Evolutionary conservation across 2,113 vertebrate species (phyloP), one percentile per base, ranked within the genome.

Genomic region (Taxidea taxus): DNA sequence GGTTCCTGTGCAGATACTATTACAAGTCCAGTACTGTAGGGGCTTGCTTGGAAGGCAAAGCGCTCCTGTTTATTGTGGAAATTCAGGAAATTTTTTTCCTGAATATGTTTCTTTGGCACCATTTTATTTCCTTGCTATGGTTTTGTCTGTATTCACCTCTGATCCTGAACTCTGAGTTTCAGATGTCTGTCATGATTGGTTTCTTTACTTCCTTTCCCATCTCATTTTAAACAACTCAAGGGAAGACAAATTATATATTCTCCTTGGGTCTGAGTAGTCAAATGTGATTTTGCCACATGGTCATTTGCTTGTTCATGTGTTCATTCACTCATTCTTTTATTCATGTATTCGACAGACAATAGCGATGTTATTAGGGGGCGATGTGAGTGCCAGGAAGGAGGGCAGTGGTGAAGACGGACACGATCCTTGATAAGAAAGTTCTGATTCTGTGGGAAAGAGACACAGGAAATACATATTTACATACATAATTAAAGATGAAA

Each of bases 221-320:
- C 21, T 93, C 68, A 42, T 95, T 94, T 94, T 92, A 91, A 92
- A 81, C 31, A 95, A 72, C 21, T 91, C 39, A 64, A 64, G 20
- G n/a, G 68, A 90, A 92, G 81, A 90, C 37, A 87, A 91, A 84
- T 93, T 42, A 90, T 64, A 29, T 74, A 60, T 49, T 84, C 14
- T 77, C 39, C 42, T 58, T 56, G 77, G 80, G 14, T 86, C 42
- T 95, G 23, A 54, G 49, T 92, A 75, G 82, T 37, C 72, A 92
- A 92, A 77, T 56, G 25, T 31, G 51, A 88, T 74, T 64, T 49
- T 90, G 58, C 25, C 34, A 54, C 21, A 47, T 12, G 1, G 37
- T 84, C 18, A 3, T 83, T 82, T 66, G 10, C 56, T 86, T 96
- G 37, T 56, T 84, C 6, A 37, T 84, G 62, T 95, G 39, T 47